Evolutionary conservation across 2,888 invertebrate genomes (phyloP).

Genomic region (Mythimna lalbum): DNA sequence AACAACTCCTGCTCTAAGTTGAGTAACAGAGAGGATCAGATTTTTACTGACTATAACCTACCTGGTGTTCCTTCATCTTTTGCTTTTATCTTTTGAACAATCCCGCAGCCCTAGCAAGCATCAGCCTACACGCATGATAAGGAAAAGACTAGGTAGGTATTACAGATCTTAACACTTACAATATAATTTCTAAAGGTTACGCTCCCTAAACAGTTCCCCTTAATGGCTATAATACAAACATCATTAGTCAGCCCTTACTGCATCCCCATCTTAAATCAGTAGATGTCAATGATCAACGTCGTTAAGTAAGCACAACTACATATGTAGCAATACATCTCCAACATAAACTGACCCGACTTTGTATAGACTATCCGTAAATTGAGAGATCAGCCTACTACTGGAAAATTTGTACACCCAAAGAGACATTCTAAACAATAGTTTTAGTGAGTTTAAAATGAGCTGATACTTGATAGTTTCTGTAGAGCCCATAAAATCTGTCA

Average conservation of each 20-base stretch:
- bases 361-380: background rate
- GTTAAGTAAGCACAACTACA: slow-evolving; percentile 63
- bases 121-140: too few species aligned
- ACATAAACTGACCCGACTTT: background rate
- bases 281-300: slow-evolving; percentile 69
- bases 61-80: too few species aligned
- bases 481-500: slow-evolving; percentile 73
- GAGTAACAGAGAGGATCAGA: too few species aligned
- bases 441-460: slow-evolving; percentile 73
- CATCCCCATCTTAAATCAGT: slow-evolving; percentile 56
- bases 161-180: slow-evolving; percentile 1
- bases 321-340: background rate
- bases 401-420: slow-evolving; percentile 34
- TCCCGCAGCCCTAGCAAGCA: too few species aligned
- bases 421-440: slow-evolving; percentile 72
- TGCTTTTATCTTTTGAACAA: too few species aligned
- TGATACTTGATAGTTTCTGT: slow-evolving; percentile 62
- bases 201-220: slow-evolving; percentile 9
- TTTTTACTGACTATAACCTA: too few species aligned
- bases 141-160: background rate
- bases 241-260: slow-evolving; percentile 45
- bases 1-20: too few species aligned
- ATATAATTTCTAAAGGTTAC: slow-evolving; percentile 21
- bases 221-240: slow-evolving; percentile 49
- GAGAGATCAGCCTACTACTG: background rate